Conservation (phyloP, 2,888 invertebrate genomes). For the Macaria liturata region DNA sequence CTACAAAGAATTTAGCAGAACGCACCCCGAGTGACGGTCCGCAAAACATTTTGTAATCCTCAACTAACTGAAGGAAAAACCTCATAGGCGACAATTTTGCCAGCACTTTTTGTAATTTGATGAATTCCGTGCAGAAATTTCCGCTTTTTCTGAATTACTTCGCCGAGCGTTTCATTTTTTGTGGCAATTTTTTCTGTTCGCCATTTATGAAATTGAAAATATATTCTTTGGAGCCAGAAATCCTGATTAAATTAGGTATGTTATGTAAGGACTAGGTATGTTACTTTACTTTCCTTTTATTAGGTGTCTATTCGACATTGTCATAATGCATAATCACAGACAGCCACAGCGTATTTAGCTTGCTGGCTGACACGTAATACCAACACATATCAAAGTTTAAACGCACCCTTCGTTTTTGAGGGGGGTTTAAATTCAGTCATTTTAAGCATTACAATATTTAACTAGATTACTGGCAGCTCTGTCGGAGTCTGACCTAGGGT, state of each 20-base stretch:
- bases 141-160: slow-evolving; percentile 27
- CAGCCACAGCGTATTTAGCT: too few relatives aligned
- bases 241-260: too few relatives aligned
- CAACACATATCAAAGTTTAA: too few relatives aligned
- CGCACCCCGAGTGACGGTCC: neutral
- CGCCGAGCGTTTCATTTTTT: slow-evolving; percentile 15
- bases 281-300: too few relatives aligned
- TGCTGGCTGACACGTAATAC: too few relatives aligned
- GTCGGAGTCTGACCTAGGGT: slow-evolving; percentile 49
- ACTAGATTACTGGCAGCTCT: neutral
- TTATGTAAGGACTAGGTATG: too few relatives aligned
- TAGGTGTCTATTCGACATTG: too few relatives aligned
- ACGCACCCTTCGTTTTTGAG: too few relatives aligned
- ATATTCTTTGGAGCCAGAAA: neutral
- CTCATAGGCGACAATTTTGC: slow-evolving; percentile 35
- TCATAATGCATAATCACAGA: too few relatives aligned
- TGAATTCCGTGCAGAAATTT: slow-evolving; percentile 35
- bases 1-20: slow-evolving; percentile 7
- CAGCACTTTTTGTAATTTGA: slow-evolving; percentile 44
- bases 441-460: too few relatives aligned
- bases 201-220: slow-evolving; percentile 25
- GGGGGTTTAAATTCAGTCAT: too few relatives aligned
- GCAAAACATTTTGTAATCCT: slow-evolving; percentile 26
- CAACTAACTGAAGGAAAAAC: slow-evolving; percentile 34
- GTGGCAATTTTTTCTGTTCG: slow-evolving; percentile 3